Evolutionary conservation across 2,888 invertebrate genomes (phyloP).

Genomic region (Isoperla grammatica): DNA sequence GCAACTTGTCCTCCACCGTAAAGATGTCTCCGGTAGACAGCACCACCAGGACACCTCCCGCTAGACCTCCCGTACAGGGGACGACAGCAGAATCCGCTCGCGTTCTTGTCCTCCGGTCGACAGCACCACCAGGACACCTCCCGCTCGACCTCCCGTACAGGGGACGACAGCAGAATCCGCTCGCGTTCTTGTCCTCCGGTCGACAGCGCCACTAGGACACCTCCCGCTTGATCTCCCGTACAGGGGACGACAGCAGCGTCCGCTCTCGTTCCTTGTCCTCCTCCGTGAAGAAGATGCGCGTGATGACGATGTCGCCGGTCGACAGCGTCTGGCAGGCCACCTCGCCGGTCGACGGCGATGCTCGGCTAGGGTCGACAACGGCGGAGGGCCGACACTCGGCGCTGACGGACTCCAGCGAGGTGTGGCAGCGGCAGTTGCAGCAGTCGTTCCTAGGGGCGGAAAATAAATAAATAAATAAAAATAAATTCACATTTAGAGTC

Average conservation of each 20-base stretch:
- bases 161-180: slow-evolving; percentile 48
- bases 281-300: slow-evolving; percentile 65
- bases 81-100: slow-evolving; percentile 49
- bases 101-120: slow-evolving; percentile 70
- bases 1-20: too few species aligned
- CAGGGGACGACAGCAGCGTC: slow-evolving; percentile 49
- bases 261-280: slow-evolving; percentile 54
- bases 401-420: neutral
- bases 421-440: slow-evolving; percentile 26
- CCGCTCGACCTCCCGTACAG: slow-evolving; percentile 41
- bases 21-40: too few species aligned
- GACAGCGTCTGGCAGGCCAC: slow-evolving; percentile 79
- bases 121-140: slow-evolving; percentile 70
- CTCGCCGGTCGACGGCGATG: slow-evolving; percentile 39
- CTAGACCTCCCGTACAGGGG: too few species aligned
- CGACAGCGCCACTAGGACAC: neutral
- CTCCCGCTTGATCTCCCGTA: slow-evolving; percentile 36
- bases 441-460: slow-evolving; percentile 2
- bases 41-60: too few species aligned
- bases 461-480: too few species aligned
- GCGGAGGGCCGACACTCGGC: neutral
- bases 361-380: neutral
- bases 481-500: too few species aligned
- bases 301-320: slow-evolving; percentile 89
- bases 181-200: slow-evolving; percentile 54